phyloP scores from a whole-genome alignment of 2,888 invertebrate species.

The Anorthoa munda region DNA sequence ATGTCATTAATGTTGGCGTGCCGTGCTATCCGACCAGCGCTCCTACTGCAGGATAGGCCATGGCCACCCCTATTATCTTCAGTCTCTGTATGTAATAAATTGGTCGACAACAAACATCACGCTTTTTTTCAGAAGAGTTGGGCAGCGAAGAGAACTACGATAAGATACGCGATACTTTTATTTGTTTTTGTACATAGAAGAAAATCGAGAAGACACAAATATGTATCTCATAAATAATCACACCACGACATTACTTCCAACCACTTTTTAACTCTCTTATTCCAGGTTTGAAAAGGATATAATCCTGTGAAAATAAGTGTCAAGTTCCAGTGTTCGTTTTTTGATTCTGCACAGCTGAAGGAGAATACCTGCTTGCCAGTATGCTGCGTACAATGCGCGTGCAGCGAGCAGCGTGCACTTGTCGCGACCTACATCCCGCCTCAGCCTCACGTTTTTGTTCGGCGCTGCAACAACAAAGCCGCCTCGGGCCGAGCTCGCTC shows the following conservation, averaged over 20 bases:
- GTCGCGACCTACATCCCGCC: constrained; percentile 85
- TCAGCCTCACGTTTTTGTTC: constrained; percentile 84
- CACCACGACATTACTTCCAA: not conserved
- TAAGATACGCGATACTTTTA: too few relatives aligned
- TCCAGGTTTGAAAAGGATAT: constrained; percentile 6
- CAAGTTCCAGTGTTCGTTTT: constrained; percentile 1
- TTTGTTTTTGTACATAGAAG: too few relatives aligned
- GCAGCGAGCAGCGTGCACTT: constrained; percentile 80
- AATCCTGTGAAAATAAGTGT: not conserved
- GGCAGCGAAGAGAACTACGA: not conserved
- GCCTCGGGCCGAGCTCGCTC: constrained; percentile 67
- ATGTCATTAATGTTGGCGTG: too few relatives aligned
- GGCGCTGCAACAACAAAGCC: constrained; percentile 75
- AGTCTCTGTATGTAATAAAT: not conserved
- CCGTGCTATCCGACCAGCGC: too few relatives aligned
- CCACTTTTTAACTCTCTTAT: not conserved
- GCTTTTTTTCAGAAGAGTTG: too few relatives aligned
- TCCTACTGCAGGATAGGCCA: too few relatives aligned
- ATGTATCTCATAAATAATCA: not conserved
- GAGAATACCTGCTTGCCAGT: constrained; percentile 27
- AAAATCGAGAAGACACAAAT: too few relatives aligned
- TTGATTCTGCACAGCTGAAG: constrained; percentile 17
- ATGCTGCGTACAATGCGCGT: constrained; percentile 61
- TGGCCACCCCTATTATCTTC: too few relatives aligned
- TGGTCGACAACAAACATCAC: not conserved